Evolutionary conservation across 1,140 invertebrate genomes (phyloP).

Genomic region (Cydia pomonella): DNA sequence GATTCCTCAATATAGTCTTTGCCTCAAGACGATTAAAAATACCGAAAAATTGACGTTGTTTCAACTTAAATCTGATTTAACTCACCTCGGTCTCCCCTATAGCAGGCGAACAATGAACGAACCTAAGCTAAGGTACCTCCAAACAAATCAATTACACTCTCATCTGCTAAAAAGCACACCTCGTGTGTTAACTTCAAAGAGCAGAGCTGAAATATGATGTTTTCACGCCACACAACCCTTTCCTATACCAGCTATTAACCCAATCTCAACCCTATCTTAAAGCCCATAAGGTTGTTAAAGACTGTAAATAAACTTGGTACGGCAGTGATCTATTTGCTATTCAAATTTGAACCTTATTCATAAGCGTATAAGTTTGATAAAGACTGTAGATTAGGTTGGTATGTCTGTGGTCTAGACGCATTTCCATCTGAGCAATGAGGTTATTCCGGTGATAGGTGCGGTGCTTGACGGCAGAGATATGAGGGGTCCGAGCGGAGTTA

Average conservation of each 20-base stretch:
- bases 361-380: background rate
- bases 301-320: background rate
- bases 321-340: background rate
- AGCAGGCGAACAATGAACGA: background rate
- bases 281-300: background rate
- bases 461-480: background rate
- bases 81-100: too few species aligned
- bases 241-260: background rate
- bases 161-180: conserved; percentile 35
- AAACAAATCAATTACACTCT: conserved; percentile 27
- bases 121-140: background rate
- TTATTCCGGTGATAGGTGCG: conserved; percentile 26
- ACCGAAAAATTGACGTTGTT: too few species aligned
- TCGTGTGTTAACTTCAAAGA: conserved; percentile 25
- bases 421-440: conserved; percentile 29
- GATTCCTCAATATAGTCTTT: too few species aligned
- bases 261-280: background rate
- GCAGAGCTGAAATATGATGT: conserved; percentile 60
- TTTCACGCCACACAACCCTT: conserved; percentile 37
- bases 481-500: background rate
- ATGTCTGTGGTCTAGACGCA: conserved; percentile 20
- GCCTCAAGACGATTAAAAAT: too few species aligned
- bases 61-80: too few species aligned
- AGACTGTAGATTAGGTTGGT: background rate
- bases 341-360: too few species aligned